Evolutionary conservation across 2,888 invertebrate species (phyloP).

Genomic region (Rhorus exstirpatorius): DNA sequence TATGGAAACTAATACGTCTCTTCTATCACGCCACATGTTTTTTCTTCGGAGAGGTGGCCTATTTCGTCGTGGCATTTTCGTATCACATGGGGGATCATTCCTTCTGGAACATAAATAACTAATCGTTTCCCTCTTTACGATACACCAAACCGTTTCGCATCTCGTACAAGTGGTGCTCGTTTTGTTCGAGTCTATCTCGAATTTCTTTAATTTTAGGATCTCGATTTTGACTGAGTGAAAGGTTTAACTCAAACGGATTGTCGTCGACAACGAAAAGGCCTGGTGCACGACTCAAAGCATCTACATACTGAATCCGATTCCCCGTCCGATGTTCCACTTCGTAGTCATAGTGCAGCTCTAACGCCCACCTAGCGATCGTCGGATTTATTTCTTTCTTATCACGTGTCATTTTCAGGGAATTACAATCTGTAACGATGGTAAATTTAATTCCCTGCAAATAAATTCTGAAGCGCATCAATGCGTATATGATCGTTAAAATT

Average conservation of each 20-base stretch:
- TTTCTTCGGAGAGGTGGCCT: slow-evolving; percentile 69
- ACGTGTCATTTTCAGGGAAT: slow-evolving; percentile 74
- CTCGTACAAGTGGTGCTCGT: slow-evolving; percentile 63
- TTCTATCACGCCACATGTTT: slow-evolving; percentile 55
- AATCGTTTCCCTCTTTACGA: slow-evolving; percentile 47
- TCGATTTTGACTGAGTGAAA: slow-evolving; percentile 59
- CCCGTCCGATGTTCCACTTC: slow-evolving; percentile 72
- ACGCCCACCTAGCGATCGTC: slow-evolving; percentile 61
- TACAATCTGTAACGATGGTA: slow-evolving; percentile 72
- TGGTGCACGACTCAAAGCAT: slow-evolving; percentile 72
- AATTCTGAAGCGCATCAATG: slow-evolving; percentile 73
- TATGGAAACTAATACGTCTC: slow-evolving; percentile 63
- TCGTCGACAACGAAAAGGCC: slow-evolving; percentile 59
- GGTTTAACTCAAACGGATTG: slow-evolving; percentile 65
- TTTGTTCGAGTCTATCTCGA: slow-evolving; percentile 26
- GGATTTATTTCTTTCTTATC: slow-evolving; percentile 77
- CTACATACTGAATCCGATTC: slow-evolving; percentile 75
- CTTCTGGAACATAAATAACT: slow-evolving; percentile 69
- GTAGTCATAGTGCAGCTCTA: slow-evolving; percentile 75
- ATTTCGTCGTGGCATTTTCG: slow-evolving; percentile 69
- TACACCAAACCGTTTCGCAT: slow-evolving; percentile 71
- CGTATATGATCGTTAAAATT: slow-evolving; percentile 70
- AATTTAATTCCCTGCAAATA: slow-evolving; percentile 73
- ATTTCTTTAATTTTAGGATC: slow-evolving; percentile 53
- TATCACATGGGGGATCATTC: slow-evolving; percentile 58